Evolutionary conservation across 2,888 invertebrate genomes (phyloP).

Genomic region (Rhagonycha fulva): DNA sequence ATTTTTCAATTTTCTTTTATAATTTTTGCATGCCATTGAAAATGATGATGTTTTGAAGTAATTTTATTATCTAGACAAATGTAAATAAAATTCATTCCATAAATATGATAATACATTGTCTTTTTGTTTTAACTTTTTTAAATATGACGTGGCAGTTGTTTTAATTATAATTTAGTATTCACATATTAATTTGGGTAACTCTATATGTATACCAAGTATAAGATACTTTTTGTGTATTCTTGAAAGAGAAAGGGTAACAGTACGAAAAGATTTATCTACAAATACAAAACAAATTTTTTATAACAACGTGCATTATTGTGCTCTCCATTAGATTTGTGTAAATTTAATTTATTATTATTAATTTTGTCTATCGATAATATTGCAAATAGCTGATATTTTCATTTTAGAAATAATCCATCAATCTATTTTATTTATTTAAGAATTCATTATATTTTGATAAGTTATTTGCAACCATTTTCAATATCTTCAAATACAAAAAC

Average conservation of each 20-base stretch:
- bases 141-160: neutral
- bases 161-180: neutral
- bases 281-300: neutral
- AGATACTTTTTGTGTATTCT: neutral
- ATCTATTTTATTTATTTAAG: neutral
- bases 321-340: neutral
- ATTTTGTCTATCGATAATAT: neutral
- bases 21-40: neutral
- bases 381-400: neutral
- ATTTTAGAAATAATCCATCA: neutral
- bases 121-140: neutral
- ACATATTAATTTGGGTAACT: neutral
- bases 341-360: neutral
- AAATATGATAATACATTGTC: neutral
- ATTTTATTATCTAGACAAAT: neutral
- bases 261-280: neutral
- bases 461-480: neutral
- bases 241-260: neutral
- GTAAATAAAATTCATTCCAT: conserved; percentile 1
- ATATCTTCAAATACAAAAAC: neutral
- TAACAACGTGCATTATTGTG: neutral
- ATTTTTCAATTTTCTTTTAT: neutral
- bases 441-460: neutral
- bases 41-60: neutral
- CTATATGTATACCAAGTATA: neutral